phyloP scores from a whole-genome alignment of 2,888 invertebrate species.

The Antitype chi region DNA sequence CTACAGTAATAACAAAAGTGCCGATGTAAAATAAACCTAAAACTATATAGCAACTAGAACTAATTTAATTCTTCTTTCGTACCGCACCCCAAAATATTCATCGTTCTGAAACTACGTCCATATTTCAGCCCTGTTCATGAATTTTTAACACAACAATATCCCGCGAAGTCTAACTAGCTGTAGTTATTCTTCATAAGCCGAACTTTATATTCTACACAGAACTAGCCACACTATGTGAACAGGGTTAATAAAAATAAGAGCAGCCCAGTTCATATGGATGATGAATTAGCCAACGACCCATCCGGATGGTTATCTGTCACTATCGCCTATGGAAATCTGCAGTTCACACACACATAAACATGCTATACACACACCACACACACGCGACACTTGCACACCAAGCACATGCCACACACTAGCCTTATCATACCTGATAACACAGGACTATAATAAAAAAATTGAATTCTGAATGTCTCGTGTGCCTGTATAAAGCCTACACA shows the following conservation, averaged over 20 bases:
- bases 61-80: constrained; percentile 33
- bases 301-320: background rate
- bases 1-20: constrained; percentile 2
- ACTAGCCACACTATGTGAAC: background rate
- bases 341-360: background rate
- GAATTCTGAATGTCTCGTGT: background rate
- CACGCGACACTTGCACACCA: too few relatives aligned
- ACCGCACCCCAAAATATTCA: constrained; percentile 36
- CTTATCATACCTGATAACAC: too few relatives aligned
- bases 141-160: constrained; percentile 41
- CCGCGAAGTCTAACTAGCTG: constrained; percentile 16
- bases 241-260: background rate
- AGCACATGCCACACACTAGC: too few relatives aligned
- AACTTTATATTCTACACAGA: constrained; percentile 26
- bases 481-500: background rate
- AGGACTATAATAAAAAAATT: too few relatives aligned
- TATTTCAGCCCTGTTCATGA: constrained; percentile 49
- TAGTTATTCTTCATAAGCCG: constrained; percentile 47
- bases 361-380: too few relatives aligned
- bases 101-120: constrained; percentile 49
- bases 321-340: background rate
- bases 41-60: background rate
- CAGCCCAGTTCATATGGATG: background rate
- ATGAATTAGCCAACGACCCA: background rate
- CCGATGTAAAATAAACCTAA: background rate